Base-by-base conservation (phyloP, 2,888 invertebrate species). In the Polyploca ridens region DNA sequence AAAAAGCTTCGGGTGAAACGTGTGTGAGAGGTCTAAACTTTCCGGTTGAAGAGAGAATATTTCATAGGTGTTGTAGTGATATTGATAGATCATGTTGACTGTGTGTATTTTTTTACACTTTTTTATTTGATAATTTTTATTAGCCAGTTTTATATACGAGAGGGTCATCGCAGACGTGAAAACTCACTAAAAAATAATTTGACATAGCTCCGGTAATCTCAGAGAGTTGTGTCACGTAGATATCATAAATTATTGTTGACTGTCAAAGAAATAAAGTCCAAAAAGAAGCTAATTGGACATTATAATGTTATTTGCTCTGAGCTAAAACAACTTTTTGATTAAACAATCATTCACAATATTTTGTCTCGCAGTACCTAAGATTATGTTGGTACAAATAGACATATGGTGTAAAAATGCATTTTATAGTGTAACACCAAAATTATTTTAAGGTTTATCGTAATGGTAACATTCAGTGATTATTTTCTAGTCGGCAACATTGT, bases 11-110 rank as follows among this genome's bases (percentile, higher is more conserved):
- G 19, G 19, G 19, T 54, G 2, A 4, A 7, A 54, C 54, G 54
- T 54, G 54, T 54, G 54, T 10, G 19, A n/a, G 46, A 46, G 46
- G 46, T 38, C 41, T 5, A 3, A 16, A 60, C 33, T 81, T 83
- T 83, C 84, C 76, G 74, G 79, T 85, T 74, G 74, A 84, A 74
- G 88, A 88, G 88, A 87, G 87, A 88, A 87, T 82, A 87, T 86
- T 80, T 78, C 74, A 68, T 88, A 88, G 85, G 69, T 76, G 77
- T 81, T 73, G 81, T 83, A 83, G 82, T 69, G 76, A 71, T 61
- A 41, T 41, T 69, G 62, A 69, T 84, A 85, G 83, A 73, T 74
- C 74, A 78, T 78, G 84, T 86, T 82, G 81, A 80, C 75, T 75
- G 78, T 77, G 76, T 46, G 46, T 81, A 79, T 71, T 80, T 82